Evolutionary conservation across 1,140 invertebrate species (phyloP), one percentile per base, ranked within the genome.

Genomic region (Phymastichus coffea): DNA sequence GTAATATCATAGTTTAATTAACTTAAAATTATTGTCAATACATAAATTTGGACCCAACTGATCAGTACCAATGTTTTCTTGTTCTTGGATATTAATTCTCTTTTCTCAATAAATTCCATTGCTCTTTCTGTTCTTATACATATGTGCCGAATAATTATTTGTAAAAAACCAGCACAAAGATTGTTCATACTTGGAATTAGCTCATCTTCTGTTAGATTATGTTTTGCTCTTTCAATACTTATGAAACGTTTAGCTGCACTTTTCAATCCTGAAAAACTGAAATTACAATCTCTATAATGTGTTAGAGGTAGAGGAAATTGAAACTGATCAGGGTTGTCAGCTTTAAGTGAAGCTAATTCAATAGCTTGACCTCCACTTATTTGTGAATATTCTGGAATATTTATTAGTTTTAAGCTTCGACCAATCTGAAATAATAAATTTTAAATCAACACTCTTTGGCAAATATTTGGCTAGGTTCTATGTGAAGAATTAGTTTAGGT

Each of bases 141-240:
- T 35, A 99, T 71, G 78, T 97, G 94, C 59, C 85, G 84, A 15
- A 88, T 82, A n/a, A 93, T 70, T 17, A 84, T 82, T 58, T 86
- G 80, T 73, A 96, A 88, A 72, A 96, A 86, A 41, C 85, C 88
- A 10, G 94, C 94, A 84, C 94, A 97, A 3, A 98, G 73, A 73
- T 98, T 90, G 58, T 84, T 79, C n/a, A 90, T 82, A 72, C 87
- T 84, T 7, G 92, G 90, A 49, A 98, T 86, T 7, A 95, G 74
- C 25, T 78, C 82, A 79, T 89, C 89, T 22, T 81, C 84, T 25
- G 76, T 70, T 15, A 76, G 77, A 83, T 86, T 81, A 71, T 87
- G 76, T 61, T 78, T 70, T 47, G 75, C 69, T 76, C 93, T 90
- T 67, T 86, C 80, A 46, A 66, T 54, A n/a, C 78, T 55, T 38